Percentiles rank a stretch among this genome's conserved stretches.
Conservation (phyloP, 2,113 vertebrate genomes). For the Macroglossus sobrinus region DNA sequence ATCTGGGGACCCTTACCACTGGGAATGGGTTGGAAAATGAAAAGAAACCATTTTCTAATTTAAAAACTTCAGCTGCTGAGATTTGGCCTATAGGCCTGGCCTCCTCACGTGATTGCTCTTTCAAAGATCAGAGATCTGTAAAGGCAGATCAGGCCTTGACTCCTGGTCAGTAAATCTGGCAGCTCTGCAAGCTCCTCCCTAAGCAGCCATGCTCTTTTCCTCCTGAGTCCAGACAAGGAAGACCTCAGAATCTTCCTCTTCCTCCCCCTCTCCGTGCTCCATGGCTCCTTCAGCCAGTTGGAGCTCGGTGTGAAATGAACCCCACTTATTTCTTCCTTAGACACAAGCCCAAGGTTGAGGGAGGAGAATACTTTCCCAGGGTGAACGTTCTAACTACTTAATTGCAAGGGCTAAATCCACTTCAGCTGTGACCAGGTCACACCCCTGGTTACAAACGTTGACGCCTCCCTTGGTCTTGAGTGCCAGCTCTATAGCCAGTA, state of each 20-base stretch:
- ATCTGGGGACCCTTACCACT: not conserved
- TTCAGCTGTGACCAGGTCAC: not conserved
- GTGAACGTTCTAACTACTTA: not conserved
- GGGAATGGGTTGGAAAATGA: not conserved
- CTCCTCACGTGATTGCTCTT: accelerated
- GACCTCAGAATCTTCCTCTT: not conserved
- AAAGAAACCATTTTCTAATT: not conserved
- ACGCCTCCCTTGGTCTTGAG: not conserved
- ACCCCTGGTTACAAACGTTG: not conserved
- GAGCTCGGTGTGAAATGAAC: not conserved
- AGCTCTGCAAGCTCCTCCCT: not conserved
- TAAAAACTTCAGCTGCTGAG: not conserved
- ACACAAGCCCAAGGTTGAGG: not conserved
- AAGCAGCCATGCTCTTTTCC: not conserved
- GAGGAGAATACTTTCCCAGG: not conserved
- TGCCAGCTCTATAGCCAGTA: not conserved
- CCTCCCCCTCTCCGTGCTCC: not conserved
- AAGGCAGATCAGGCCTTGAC: not conserved
- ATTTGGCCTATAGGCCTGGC: not conserved
- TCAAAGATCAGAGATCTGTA: not conserved
- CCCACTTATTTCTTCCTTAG: not conserved
- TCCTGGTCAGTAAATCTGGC: not conserved
- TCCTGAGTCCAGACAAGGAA: not conserved
- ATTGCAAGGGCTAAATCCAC: not conserved
- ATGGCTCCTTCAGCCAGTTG: accelerated